Conservation (phyloP, 1,140 invertebrate species). For the Drosophila lacteicornis region DNA sequence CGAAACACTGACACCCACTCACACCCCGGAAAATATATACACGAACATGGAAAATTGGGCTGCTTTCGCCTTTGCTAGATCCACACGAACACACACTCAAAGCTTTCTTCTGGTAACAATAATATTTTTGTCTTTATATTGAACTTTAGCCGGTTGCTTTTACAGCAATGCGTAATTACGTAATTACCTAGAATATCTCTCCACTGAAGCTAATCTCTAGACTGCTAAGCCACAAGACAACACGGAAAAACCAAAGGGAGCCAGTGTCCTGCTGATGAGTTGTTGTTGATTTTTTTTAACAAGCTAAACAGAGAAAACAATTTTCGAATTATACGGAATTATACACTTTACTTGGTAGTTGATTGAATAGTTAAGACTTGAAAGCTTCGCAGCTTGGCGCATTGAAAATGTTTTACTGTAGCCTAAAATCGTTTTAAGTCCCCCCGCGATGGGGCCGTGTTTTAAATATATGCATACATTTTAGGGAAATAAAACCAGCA, state of each 20-base stretch:
- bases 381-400: slow-evolving; percentile 70
- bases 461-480: slow-evolving; percentile 64
- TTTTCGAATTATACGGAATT: slow-evolving; percentile 71
- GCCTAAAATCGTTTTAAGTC: slow-evolving; percentile 71
- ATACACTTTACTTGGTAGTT: slow-evolving; percentile 71
- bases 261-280: slow-evolving; percentile 56
- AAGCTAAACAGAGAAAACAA: slow-evolving; percentile 30
- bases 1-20: slow-evolving; percentile 11
- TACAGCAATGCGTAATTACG: slow-evolving; percentile 68
- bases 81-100: slow-evolving; percentile 70
- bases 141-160: slow-evolving; percentile 68
- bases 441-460: slow-evolving; percentile 37
- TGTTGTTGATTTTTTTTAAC: slow-evolving; percentile 56
- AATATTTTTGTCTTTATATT: slow-evolving; percentile 78
- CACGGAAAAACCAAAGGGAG: slow-evolving; percentile 26
- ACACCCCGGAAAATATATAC: background rate
- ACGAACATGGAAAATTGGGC: slow-evolving; percentile 23
- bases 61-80: slow-evolving; percentile 66
- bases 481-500: slow-evolving; percentile 55
- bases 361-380: slow-evolving; percentile 71
- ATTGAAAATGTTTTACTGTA: slow-evolving; percentile 82
- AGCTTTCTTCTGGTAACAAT: slow-evolving; percentile 84
- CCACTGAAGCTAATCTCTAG: slow-evolving; percentile 71
- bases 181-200: slow-evolving; percentile 59
- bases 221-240: slow-evolving; percentile 66